Evolutionary conservation across 2,888 invertebrate species (phyloP).

Genomic region (Eupeodes luniger): DNA sequence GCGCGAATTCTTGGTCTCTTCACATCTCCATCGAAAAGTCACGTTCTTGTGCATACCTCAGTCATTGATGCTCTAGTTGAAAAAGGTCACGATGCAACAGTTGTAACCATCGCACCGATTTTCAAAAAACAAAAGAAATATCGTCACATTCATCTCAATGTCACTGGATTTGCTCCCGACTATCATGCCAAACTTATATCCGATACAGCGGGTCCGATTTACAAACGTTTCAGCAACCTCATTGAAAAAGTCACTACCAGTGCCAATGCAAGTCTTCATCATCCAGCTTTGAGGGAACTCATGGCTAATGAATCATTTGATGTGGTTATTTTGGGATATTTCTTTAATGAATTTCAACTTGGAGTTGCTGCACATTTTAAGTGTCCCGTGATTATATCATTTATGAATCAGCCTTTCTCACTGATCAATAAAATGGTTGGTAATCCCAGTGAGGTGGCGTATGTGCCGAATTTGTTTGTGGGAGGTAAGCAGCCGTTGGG

Average conservation of each 20-base stretch:
- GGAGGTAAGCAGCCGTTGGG: constrained; percentile 77
- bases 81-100: constrained; percentile 77
- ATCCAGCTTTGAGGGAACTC: constrained; percentile 49
- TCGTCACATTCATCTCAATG: constrained; percentile 45
- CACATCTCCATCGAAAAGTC: constrained; percentile 77
- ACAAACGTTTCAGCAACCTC: constrained; percentile 31
- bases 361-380: constrained; percentile 78
- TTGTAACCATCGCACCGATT: constrained; percentile 56
- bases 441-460: constrained; percentile 71
- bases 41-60: constrained; percentile 75
- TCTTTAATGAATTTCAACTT: constrained; percentile 77
- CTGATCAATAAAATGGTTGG: constrained; percentile 65
- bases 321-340: constrained; percentile 72
- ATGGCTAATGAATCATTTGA: constrained; percentile 62
- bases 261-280: constrained; percentile 52
- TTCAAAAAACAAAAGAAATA: constrained; percentile 40
- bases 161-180: constrained; percentile 27
- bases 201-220: constrained; percentile 45
- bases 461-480: constrained; percentile 71
- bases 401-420: constrained; percentile 56
- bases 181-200: constrained; percentile 21
- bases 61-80: constrained; percentile 77
- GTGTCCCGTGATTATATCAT: constrained; percentile 77
- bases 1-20: constrained; percentile 71
- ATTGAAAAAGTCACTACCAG: neutral